phyloP scores from a whole-genome alignment of 2,113 vertebrate species.

The Gorsachius goisagi region DNA sequence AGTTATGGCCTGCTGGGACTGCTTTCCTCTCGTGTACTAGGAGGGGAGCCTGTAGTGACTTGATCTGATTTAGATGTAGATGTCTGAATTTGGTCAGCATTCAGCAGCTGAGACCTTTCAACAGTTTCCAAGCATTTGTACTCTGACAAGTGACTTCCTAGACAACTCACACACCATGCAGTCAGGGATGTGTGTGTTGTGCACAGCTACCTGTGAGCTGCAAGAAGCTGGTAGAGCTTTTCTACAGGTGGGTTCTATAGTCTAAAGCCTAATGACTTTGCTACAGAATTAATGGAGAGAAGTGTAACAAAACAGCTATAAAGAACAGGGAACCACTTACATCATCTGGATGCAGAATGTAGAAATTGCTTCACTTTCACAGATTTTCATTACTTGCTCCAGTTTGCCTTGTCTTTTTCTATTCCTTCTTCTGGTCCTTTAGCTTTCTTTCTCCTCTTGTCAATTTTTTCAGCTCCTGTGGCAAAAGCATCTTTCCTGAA shows the following conservation, averaged over 20 bases:
- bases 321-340: neutral
- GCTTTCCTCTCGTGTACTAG: accelerated
- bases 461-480: neutral
- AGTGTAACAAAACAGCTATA: neutral
- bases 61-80: neutral
- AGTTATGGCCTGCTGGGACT: neutral
- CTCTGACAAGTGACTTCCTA: neutral
- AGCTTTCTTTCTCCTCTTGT: neutral
- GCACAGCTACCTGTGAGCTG: neutral
- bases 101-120: neutral
- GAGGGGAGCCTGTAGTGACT: neutral
- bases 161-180: accelerated
- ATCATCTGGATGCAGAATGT: neutral
- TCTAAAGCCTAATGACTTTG: neutral
- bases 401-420: neutral
- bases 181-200: neutral
- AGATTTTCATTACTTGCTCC: neutral
- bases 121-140: neutral
- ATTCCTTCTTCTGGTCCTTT: neutral
- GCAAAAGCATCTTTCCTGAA: neutral
- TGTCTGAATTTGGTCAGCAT: neutral
- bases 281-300: neutral
- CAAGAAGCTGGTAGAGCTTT: neutral
- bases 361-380: neutral
- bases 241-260: neutral